Evolutionary conservation across 2,888 invertebrate genomes (phyloP).

Genomic region (Ectropis crepuscularia): DNA sequence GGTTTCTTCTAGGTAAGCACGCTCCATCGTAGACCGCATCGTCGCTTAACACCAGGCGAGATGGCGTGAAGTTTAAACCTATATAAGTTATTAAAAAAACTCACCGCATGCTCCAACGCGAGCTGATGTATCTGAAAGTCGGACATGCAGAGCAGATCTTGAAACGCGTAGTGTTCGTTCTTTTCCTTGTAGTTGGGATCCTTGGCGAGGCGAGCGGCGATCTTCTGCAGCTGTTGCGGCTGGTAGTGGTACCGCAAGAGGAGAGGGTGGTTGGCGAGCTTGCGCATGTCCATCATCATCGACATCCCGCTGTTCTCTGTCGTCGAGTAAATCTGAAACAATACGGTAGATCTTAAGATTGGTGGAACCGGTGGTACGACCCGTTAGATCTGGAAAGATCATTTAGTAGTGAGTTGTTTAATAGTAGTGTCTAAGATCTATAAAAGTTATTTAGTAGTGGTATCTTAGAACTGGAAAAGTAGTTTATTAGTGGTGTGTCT

Average conservation of each 20-base stretch:
- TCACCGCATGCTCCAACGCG: constrained; percentile 87
- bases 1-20: no score
- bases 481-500: no score
- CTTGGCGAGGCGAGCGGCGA: constrained; percentile 88
- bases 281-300: constrained; percentile 97
- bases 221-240: constrained; percentile 85
- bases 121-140: constrained; percentile 96
- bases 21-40: no score
- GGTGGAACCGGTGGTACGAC: no score
- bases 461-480: no score
- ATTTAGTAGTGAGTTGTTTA: no score
- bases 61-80: no score
- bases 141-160: constrained; percentile 94
- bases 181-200: constrained; percentile 90
- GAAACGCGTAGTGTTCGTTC: constrained; percentile 91
- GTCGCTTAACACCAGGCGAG: no score
- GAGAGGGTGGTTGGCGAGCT: constrained; percentile 97
- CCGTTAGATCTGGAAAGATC: no score
- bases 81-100: no score
- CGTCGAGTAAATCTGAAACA: constrained; percentile 75
- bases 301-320: constrained; percentile 87
- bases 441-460: no score
- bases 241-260: constrained; percentile 91
- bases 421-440: no score
- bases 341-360: background rate